These are phyloP conservation scores for Drosophila peninsularis DNA, from an alignment of 2,888 invertebrate genomes.

Conservation along the genomic window DNA sequence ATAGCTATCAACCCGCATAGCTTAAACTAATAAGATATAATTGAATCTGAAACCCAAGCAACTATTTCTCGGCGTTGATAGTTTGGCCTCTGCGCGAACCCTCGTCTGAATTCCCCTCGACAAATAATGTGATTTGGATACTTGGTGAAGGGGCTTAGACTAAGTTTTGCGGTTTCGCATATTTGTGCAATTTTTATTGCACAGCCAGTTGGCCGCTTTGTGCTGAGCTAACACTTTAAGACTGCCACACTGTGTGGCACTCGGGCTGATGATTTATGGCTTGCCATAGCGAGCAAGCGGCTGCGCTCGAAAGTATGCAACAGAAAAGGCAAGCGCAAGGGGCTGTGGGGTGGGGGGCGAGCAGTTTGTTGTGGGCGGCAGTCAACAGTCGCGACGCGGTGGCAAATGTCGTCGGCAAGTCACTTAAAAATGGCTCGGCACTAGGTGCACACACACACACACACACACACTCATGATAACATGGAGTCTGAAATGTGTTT, in stretches of 20 bases:
- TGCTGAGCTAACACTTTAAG: slow-evolving; percentile 71
- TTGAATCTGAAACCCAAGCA: neutral
- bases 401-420: slow-evolving; percentile 72
- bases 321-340: slow-evolving; percentile 27
- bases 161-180: slow-evolving; percentile 14
- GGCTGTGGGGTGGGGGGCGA: neutral
- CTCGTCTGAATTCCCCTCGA: neutral
- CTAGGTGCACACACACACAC: slow-evolving; percentile 49
- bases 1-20: neutral
- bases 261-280: slow-evolving; percentile 67
- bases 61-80: neutral
- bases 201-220: slow-evolving; percentile 41
- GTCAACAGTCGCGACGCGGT: slow-evolving; percentile 44
- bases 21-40: neutral
- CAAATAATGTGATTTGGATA: slow-evolving; percentile 39
- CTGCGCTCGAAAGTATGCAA: slow-evolving; percentile 70
- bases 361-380: slow-evolving; percentile 20
- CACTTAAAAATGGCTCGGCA: slow-evolving; percentile 72
- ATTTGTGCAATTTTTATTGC: slow-evolving; percentile 54
- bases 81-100: neutral
- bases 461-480: slow-evolving; percentile 12
- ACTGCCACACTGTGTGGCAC: slow-evolving; percentile 50
- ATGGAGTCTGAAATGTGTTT: slow-evolving; percentile 33
- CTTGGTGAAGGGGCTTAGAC: slow-evolving; percentile 13
- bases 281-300: slow-evolving; percentile 44